Evolutionary conservation across 2,113 vertebrate species (phyloP).

Genomic region (Triplophysa siluroides): DNA sequence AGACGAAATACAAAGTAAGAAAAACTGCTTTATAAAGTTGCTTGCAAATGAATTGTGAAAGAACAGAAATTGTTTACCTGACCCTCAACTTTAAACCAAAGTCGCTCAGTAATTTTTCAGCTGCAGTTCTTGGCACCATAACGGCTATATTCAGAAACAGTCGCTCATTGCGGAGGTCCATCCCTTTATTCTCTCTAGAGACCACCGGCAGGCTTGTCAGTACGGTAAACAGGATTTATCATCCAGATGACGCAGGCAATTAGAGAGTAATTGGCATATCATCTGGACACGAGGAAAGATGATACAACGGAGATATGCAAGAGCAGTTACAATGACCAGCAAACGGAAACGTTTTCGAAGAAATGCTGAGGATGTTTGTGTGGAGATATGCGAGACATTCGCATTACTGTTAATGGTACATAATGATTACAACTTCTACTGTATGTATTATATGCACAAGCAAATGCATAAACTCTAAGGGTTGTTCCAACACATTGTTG

Average conservation of each 20-base stretch:
- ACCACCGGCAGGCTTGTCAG: conserved; percentile 69
- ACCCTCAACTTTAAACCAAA: not conserved
- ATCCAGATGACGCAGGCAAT: conserved; percentile 81
- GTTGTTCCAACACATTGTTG: not conserved
- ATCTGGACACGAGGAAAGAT: conserved; percentile 79
- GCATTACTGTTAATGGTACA: not conserved
- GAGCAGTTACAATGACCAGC: conserved; percentile 42
- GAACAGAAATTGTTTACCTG: not conserved
- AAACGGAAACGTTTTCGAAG: conserved; percentile 26
- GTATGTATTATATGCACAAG: not conserved
- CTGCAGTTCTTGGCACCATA: not conserved
- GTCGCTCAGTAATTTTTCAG: conserved; percentile 10
- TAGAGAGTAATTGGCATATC: conserved; percentile 81
- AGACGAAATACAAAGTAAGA: no score
- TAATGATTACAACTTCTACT: no score
- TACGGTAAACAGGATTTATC: conserved; percentile 80
- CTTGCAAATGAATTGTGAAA: not conserved
- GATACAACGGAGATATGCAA: conserved; percentile 67
- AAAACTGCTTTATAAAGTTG: not conserved
- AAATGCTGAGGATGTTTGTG: not conserved
- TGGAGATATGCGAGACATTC: not conserved
- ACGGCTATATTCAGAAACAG: conserved; percentile 18
- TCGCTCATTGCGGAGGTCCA: conserved; percentile 42
- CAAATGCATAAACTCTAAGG: not conserved
- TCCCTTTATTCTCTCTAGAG: conserved; percentile 56